Evolutionary conservation across 2,113 vertebrate species (phyloP).

Genomic region (Grus americana): DNA sequence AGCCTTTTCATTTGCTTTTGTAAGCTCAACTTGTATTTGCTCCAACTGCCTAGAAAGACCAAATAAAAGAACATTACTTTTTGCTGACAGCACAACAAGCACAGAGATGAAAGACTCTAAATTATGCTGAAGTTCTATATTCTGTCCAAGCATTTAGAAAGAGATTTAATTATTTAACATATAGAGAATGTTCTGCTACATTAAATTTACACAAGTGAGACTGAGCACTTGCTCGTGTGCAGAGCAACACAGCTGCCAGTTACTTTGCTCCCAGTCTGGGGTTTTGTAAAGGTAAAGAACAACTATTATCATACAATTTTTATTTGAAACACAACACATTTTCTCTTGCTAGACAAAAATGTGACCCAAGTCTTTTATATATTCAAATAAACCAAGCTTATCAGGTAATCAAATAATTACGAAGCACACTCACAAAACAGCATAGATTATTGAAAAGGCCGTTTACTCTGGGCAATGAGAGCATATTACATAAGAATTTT

Average conservation of each 20-base stretch:
- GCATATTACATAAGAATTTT: background rate
- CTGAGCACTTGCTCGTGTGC: background rate
- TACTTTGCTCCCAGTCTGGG: background rate
- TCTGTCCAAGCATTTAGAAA: background rate
- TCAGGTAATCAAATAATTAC: background rate
- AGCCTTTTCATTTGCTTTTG: conserved; percentile 81
- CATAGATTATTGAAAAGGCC: background rate
- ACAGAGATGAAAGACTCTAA: background rate
- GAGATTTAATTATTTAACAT: background rate
- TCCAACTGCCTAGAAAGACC: conserved; percentile 81
- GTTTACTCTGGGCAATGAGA: background rate
- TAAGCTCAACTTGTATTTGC: conserved; percentile 84
- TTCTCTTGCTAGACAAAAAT: background rate
- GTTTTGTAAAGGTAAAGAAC: background rate
- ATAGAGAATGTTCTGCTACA: background rate
- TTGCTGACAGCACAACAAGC: background rate
- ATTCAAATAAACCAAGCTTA: background rate
- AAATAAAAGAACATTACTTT: conserved; percentile 19
- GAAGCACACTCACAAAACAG: background rate
- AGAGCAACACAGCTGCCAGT: background rate
- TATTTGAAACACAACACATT: background rate
- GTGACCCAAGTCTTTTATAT: background rate
- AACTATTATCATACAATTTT: background rate
- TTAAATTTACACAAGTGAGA: background rate
- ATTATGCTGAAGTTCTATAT: background rate